Evolutionary conservation across 2,113 vertebrate genomes (phyloP).

Genomic region (Limanda limanda): DNA sequence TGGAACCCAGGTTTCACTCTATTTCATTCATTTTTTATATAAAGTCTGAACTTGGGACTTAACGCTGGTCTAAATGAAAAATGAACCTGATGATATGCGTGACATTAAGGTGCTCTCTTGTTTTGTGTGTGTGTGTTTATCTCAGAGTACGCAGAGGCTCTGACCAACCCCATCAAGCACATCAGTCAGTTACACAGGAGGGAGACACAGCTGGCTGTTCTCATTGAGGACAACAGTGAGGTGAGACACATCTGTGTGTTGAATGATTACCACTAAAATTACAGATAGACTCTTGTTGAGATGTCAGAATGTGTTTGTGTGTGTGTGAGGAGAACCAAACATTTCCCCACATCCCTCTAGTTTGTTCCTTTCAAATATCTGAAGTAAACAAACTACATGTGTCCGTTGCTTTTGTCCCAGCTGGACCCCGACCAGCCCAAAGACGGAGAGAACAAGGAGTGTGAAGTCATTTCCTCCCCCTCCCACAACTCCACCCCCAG

Average conservation of each 20-base stretch:
- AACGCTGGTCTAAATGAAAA: no score
- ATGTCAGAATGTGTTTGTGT: no score
- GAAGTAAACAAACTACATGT: neutral
- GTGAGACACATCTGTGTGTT: slow-evolving; percentile 64
- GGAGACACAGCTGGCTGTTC: slow-evolving; percentile 85
- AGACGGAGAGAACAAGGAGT: slow-evolving; percentile 38
- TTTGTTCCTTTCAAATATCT: neutral
- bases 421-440: slow-evolving; percentile 42
- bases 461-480: neutral
- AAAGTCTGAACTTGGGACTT: no score
- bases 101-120: no score
- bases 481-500: neutral
- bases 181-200: slow-evolving; percentile 87
- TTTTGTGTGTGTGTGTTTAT: slow-evolving; percentile 27
- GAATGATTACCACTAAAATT: neutral
- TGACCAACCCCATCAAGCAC: slow-evolving; percentile 92
- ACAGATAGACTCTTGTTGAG: neutral
- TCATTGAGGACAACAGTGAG: slow-evolving; percentile 85
- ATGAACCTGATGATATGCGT: no score
- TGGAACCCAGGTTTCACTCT: no score
- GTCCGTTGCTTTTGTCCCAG: slow-evolving; percentile 38
- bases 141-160: slow-evolving; percentile 88
- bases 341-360: neutral
- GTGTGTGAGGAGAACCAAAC: neutral
- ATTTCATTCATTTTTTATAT: no score